Evolutionary conservation across 2,797 vertebrate genomes (phyloP).

Genomic region (Todus mexicanus): DNA sequence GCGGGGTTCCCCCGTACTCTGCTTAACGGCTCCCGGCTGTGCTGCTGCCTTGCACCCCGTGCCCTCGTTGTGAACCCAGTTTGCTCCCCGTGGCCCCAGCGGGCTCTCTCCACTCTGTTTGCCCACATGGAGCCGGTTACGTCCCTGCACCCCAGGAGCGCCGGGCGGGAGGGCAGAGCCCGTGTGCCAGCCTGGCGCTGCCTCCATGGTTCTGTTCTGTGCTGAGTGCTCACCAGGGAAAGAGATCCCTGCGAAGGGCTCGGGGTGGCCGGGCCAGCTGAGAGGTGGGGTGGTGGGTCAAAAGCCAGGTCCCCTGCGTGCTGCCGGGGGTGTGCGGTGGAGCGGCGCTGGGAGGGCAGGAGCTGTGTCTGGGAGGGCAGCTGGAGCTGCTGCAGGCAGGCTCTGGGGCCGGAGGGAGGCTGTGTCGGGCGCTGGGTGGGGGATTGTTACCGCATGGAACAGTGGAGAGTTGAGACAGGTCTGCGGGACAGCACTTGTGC

Average conservation of each 20-base stretch:
- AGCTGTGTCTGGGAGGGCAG: background rate
- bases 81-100: too few species aligned
- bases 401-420: background rate
- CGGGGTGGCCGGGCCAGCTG: background rate
- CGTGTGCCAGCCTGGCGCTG: background rate
- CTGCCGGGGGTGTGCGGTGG: background rate
- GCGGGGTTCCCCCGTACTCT: background rate
- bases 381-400: too few species aligned
- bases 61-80: fast-evolving
- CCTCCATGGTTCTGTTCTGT: fast-evolving
- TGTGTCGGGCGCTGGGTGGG: too few species aligned
- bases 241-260: background rate
- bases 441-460: too few species aligned
- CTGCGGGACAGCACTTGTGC: background rate
- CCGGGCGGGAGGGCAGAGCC: background rate
- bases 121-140: background rate
- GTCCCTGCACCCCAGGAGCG: background rate
- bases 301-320: background rate
- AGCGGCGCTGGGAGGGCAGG: background rate
- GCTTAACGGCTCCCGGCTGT: background rate
- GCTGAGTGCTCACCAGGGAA: background rate
- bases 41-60: background rate
- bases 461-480: background rate
- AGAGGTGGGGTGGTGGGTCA: background rate
- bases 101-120: background rate